Conservation (phyloP, 2,797 vertebrate genomes). For the Adrianichthys oophorus region DNA sequence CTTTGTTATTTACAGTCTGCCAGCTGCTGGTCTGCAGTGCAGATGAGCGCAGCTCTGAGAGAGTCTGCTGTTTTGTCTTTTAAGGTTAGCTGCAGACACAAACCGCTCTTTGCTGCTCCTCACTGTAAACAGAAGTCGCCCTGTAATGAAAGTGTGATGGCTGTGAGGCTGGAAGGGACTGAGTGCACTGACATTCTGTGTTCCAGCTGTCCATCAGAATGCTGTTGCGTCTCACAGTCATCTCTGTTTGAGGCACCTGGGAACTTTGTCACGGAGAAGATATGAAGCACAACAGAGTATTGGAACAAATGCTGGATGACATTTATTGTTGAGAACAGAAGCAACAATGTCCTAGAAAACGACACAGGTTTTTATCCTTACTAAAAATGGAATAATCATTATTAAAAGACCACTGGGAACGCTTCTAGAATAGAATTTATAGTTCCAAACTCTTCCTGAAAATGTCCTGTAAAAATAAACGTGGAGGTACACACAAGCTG, state of each 20-base stretch:
- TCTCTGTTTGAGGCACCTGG: constrained; percentile 31
- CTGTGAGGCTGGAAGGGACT: constrained; percentile 25
- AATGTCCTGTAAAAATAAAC: no score
- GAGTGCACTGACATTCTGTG: constrained; percentile 50
- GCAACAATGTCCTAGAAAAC: no score
- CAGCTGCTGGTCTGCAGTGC: constrained; percentile 40
- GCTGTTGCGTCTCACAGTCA: constrained; percentile 50
- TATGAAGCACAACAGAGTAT: constrained; percentile 7
- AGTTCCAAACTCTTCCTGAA: no score
- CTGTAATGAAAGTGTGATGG: constrained; percentile 43
- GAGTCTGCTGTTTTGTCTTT: constrained; percentile 60
- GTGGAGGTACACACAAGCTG: no score
- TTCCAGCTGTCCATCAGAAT: constrained; percentile 23
- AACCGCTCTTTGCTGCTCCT: constrained; percentile 18
- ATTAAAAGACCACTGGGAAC: no score
- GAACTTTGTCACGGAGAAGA: constrained; percentile 9
- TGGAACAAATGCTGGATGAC: no score
- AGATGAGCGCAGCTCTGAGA: constrained; percentile 28
- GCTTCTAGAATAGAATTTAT: no score
- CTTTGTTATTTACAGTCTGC: constrained; percentile 33
- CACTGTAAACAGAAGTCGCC: constrained; percentile 59
- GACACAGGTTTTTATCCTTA: no score
- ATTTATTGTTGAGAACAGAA: no score
- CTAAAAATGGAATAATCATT: no score
- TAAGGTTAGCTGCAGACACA: background rate